These are phyloP conservation scores for Astur gentilis DNA, from an alignment of 2,113 vertebrate genomes.

Conservation along the genomic window DNA sequence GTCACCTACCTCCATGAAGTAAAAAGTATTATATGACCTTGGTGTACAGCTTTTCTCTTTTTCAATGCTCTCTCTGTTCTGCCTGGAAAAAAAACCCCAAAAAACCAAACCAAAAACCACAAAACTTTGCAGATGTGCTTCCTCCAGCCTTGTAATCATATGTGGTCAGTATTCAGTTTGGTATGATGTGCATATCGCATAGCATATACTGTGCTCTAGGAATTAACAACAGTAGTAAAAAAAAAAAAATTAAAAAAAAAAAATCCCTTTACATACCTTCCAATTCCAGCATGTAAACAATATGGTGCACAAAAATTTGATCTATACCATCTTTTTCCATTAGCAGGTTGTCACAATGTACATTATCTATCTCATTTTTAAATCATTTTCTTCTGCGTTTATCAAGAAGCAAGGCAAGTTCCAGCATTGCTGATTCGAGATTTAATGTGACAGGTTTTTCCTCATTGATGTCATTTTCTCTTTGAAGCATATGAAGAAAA, in stretches of 20 bases:
- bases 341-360: background rate
- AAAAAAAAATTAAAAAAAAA: background rate
- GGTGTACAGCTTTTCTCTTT: background rate
- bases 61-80: background rate
- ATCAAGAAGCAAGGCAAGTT: background rate
- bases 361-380: background rate
- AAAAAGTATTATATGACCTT: background rate
- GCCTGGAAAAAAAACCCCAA: background rate
- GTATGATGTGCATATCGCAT: background rate
- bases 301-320: background rate
- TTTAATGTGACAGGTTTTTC: background rate
- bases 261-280: background rate
- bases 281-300: background rate
- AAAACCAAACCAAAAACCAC: too few relatives aligned
- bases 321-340: background rate
- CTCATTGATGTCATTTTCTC: background rate
- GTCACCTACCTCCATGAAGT: background rate
- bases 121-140: background rate
- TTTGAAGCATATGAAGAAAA: background rate
- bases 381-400: background rate
- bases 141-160: background rate
- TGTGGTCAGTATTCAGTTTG: background rate
- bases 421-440: background rate
- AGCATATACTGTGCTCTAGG: background rate
- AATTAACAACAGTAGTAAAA: background rate